Conservation (phyloP, 2,888 invertebrate genomes). For the Cheilosia pagana region DNA sequence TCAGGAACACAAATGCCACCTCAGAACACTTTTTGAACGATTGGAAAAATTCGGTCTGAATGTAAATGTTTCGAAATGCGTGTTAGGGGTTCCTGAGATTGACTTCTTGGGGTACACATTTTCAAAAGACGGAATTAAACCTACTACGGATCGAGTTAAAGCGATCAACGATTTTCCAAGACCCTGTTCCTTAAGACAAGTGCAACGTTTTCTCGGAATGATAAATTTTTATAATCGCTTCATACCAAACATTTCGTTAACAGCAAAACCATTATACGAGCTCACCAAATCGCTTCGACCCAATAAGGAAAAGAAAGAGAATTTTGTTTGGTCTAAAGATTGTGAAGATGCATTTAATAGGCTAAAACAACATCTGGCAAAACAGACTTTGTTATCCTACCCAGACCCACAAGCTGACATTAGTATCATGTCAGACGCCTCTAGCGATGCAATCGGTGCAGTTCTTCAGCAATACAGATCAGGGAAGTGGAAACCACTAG, state of each 20-base stretch:
- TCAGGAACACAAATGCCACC: too few relatives aligned
- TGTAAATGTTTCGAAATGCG: too few relatives aligned
- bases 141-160: slow-evolving; percentile 20
- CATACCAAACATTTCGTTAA: slow-evolving; percentile 3
- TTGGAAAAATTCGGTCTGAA: too few relatives aligned
- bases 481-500: not conserved
- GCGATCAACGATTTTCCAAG: slow-evolving; percentile 26
- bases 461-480: not conserved
- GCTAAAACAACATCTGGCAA: not conserved
- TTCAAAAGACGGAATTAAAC: slow-evolving; percentile 24
- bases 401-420: not conserved
- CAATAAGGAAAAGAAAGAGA: not conserved
- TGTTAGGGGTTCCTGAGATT: too few relatives aligned
- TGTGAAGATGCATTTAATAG: not conserved
- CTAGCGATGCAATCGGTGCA: not conserved
- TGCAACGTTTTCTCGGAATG: slow-evolving; percentile 32
- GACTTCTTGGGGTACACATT: too few relatives aligned
- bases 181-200: slow-evolving; percentile 12
- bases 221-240: slow-evolving; percentile 31
- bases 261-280: not conserved
- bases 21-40: too few relatives aligned
- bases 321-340: not conserved
- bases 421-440: slow-evolving; percentile 1
- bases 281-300: not conserved
- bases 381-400: not conserved